These are phyloP conservation scores for Ichneumoninae sp. DNA, from an alignment of 2,888 invertebrate species.

Conservation along the genomic window DNA sequence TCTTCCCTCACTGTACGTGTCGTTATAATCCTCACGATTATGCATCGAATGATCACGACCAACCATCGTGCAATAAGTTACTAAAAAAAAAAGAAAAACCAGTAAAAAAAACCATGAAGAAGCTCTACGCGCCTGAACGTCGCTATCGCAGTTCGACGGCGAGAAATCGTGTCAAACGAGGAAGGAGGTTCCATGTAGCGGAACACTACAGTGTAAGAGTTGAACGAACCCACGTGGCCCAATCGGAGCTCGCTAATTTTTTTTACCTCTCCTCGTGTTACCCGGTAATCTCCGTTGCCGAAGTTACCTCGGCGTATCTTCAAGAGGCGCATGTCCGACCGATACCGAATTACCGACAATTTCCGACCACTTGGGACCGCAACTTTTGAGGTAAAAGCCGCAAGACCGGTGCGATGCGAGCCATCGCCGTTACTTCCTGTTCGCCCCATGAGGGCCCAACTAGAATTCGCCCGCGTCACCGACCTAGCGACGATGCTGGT, in stretches of 20 bases:
- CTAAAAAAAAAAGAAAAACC: constrained; percentile 6
- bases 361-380: not conserved
- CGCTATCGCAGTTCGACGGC: not conserved
- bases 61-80: not conserved
- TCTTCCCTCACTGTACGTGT: too few relatives aligned
- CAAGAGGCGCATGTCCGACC: not conserved
- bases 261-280: constrained; percentile 43
- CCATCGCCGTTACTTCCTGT: not conserved
- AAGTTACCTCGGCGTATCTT: not conserved
- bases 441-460: not conserved
- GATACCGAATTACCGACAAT: not conserved
- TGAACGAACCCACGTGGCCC: constrained; percentile 82
- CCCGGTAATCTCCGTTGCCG: constrained; percentile 35
- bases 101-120: constrained; percentile 53
- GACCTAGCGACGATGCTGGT: not conserved
- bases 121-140: not conserved
- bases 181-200: constrained; percentile 44
- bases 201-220: constrained; percentile 76
- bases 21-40: not conserved
- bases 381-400: not conserved
- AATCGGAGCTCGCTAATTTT: constrained; percentile 76
- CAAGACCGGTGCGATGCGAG: not conserved
- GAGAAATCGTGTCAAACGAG: constrained; percentile 16
- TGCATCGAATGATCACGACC: not conserved
- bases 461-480: not conserved